Conservation (phyloP, 2,888 invertebrate species). For the Toxonevra muliebris region DNA sequence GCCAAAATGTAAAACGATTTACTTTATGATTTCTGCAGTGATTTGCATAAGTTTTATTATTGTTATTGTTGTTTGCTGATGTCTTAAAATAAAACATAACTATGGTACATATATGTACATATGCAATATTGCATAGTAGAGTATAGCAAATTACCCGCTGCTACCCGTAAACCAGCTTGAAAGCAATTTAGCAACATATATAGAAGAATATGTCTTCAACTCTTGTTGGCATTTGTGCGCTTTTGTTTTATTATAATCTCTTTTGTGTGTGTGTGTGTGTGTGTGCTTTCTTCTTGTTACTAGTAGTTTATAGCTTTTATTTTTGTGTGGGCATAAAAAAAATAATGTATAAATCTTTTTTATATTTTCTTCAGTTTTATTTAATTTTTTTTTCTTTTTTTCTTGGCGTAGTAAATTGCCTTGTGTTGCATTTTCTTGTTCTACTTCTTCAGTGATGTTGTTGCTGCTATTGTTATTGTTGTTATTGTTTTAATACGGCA, state of each 20-base stretch:
- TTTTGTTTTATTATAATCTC: neutral
- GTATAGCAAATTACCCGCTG: too few relatives aligned
- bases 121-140: too few relatives aligned
- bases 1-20: slow-evolving; percentile 26
- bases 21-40: slow-evolving; percentile 45
- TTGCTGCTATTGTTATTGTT: slow-evolving; percentile 1
- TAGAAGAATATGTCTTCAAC: neutral
- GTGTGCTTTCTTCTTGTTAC: neutral
- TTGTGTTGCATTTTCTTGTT: slow-evolving; percentile 2
- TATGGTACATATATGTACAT: neutral
- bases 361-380: too few relatives aligned
- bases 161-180: neutral
- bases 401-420: slow-evolving; percentile 28
- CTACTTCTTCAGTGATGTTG: neutral
- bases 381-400: neutral
- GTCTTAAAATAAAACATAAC: slow-evolving; percentile 1
- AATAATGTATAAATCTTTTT: slow-evolving; percentile 18
- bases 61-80: slow-evolving; percentile 16
- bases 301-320: neutral
- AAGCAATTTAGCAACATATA: neutral
- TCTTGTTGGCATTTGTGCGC: slow-evolving; percentile 1
- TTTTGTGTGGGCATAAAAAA: too few relatives aligned
- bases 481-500: slow-evolving; percentile 3
- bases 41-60: slow-evolving; percentile 39
- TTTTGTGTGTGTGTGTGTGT: neutral